Conservation (phyloP, 1,140 invertebrate species). For the Calliphora vicina region DNA sequence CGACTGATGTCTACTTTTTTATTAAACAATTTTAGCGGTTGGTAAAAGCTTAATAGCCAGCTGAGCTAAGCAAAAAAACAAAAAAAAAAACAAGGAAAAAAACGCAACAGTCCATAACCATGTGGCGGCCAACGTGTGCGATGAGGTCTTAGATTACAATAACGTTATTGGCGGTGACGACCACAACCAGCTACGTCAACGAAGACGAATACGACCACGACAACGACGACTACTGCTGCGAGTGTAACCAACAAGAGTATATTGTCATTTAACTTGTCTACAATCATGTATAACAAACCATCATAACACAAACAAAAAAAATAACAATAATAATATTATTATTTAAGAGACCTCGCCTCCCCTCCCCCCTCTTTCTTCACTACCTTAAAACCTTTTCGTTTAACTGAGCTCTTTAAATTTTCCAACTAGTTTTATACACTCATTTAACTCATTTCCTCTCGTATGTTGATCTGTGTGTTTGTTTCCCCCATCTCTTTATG, state of each 20-base stretch:
- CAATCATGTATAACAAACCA: background rate
- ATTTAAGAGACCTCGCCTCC: too few relatives aligned
- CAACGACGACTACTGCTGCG: background rate
- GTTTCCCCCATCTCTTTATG: too few relatives aligned
- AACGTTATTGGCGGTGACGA: background rate
- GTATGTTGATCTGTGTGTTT: too few relatives aligned
- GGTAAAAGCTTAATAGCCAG: background rate
- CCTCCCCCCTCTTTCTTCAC: too few relatives aligned
- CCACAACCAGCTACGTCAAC: too few relatives aligned
- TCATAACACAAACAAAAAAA: background rate
- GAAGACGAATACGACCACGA: too few relatives aligned
- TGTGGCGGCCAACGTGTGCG: slow-evolving; percentile 24
- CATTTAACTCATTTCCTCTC: background rate
- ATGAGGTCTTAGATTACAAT: slow-evolving; percentile 42
- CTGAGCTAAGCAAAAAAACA: background rate
- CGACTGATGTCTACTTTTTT: background rate
- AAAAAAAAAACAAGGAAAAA: too few relatives aligned
- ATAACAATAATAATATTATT: background rate
- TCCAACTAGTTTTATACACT: too few relatives aligned
- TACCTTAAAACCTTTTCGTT: too few relatives aligned
- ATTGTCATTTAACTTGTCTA: slow-evolving; percentile 13
- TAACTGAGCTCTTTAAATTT: background rate
- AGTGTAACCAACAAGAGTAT: background rate
- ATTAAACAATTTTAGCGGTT: background rate
- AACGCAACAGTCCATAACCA: background rate